Percentiles rank a stretch among this genome's conserved stretches.
Conservation (phyloP, 2,797 vertebrate species). For the Takifugu ocellatus region DNA sequence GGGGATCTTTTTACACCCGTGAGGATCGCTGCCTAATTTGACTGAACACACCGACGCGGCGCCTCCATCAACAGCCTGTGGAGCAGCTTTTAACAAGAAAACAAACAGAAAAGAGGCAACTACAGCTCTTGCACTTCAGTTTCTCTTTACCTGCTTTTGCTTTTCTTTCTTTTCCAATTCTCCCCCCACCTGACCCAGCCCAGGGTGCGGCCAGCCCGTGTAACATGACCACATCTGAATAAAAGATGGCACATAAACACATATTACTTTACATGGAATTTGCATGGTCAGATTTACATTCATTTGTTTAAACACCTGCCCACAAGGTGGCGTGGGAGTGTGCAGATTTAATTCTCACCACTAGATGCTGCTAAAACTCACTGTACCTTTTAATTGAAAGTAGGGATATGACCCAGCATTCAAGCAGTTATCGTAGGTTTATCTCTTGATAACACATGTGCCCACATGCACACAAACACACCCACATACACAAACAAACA, state of each 20-base stretch:
- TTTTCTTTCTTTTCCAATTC: background rate
- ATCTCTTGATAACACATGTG: slow-evolving; percentile 1
- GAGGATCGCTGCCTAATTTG: background rate
- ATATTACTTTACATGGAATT: slow-evolving; percentile 54
- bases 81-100: background rate
- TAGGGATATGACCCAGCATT: background rate
- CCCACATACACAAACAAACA: background rate
- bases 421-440: background rate
- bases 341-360: too few relatives aligned
- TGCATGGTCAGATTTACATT: slow-evolving; percentile 59
- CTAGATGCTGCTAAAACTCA: too few relatives aligned
- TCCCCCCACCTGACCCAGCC: background rate
- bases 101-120: background rate
- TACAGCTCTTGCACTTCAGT: background rate
- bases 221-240: slow-evolving; percentile 5
- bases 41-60: background rate
- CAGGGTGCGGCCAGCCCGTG: background rate
- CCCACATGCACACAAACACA: slow-evolving; percentile 1
- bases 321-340: background rate
- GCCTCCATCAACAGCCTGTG: background rate
- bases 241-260: slow-evolving; percentile 12
- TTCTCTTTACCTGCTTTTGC: background rate
- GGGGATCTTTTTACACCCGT: background rate
- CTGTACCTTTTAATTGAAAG: too few relatives aligned
- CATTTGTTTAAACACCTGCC: slow-evolving; percentile 53